phyloP scores from a whole-genome alignment of 2,113 vertebrate species.

The Struthio camelus region DNA sequence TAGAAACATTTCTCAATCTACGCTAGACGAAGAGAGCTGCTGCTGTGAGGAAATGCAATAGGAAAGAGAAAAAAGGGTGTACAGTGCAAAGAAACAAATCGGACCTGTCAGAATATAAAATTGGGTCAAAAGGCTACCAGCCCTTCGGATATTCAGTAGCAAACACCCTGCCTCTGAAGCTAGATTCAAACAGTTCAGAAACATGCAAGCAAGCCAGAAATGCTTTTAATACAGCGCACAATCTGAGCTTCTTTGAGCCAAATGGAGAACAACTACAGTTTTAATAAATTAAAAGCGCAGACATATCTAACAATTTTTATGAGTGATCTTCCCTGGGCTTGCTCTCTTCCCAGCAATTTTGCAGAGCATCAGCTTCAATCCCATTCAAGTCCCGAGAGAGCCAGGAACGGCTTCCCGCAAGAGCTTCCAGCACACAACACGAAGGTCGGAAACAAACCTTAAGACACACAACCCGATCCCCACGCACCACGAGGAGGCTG shows the following conservation, averaged over 20 bases:
- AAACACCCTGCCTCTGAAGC: neutral
- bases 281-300: neutral
- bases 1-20: neutral
- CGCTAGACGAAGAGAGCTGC: neutral
- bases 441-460: neutral
- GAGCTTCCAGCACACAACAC: neutral
- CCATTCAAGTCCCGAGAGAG: neutral
- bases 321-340: rapidly evolving
- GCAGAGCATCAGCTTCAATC: neutral
- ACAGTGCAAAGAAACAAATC: neutral
- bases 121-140: neutral
- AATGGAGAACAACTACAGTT: neutral
- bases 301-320: neutral
- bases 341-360: neutral
- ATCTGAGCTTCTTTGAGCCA: neutral
- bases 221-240: neutral
- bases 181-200: neutral
- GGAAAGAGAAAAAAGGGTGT: neutral
- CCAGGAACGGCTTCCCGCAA: neutral
- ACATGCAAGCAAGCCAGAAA: neutral
- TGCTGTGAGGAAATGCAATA: neutral
- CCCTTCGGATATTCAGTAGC: neutral
- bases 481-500: neutral
- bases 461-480: neutral
- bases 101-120: neutral